These are phyloP conservation scores for Zapornia atra DNA, from an alignment of 2,113 vertebrate species.

Conservation along the genomic window DNA sequence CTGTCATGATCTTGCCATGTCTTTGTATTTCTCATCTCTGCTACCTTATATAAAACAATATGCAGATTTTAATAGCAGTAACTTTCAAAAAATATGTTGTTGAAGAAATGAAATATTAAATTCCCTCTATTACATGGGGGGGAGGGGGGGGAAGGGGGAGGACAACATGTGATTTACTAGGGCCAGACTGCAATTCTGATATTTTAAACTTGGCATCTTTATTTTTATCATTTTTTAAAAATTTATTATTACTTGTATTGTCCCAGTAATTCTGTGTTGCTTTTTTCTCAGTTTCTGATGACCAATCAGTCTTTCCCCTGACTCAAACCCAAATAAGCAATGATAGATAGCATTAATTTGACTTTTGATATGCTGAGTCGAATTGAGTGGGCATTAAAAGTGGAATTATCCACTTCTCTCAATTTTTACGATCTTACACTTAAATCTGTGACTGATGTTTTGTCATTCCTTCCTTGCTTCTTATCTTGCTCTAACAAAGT, in stretches of 20 bases:
- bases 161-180: not conserved
- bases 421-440: not conserved
- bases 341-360: not conserved
- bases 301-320: not conserved
- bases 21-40: not conserved
- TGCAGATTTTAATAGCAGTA: not conserved
- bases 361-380: not conserved
- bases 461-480: not conserved
- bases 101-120: not conserved
- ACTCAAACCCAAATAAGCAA: not conserved
- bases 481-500: not conserved
- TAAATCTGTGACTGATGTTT: not conserved
- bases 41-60: not conserved
- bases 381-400: not conserved
- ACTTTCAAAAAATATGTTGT: not conserved
- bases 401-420: not conserved
- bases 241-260: not conserved
- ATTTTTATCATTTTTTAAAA: not conserved
- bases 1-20: not conserved
- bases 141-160: accelerated
- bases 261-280: not conserved
- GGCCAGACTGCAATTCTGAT: not conserved
- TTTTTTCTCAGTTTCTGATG: not conserved
- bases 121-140: not conserved
- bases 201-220: not conserved